phyloP scores from a whole-genome alignment of 1,140 invertebrate species.

The Rhopalosiphum padi region DNA sequence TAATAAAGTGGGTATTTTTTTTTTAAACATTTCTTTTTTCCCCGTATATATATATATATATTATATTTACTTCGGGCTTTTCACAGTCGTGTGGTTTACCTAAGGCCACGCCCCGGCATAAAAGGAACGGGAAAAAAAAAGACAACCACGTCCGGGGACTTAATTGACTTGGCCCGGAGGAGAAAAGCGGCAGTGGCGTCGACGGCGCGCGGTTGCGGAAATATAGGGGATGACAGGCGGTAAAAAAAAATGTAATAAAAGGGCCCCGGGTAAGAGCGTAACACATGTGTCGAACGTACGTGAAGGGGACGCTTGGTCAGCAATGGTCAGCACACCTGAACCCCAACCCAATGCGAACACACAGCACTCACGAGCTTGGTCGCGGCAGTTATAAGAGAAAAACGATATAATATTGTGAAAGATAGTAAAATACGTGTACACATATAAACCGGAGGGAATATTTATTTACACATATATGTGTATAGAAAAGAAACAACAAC shows the following conservation, averaged over 20 bases:
- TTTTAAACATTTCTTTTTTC: conserved; percentile 31
- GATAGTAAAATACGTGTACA: conserved; percentile 16
- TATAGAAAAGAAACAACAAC: background rate
- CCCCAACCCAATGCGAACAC: conserved; percentile 22
- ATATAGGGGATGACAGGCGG: conserved; percentile 39
- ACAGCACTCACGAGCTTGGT: background rate
- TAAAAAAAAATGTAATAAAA: conserved; percentile 54
- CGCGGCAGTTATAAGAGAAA: conserved; percentile 42
- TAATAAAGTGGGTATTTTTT: conserved; percentile 52
- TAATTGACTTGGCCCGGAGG: conserved; percentile 53
- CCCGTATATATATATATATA: background rate
- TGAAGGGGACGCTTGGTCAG: conserved; percentile 55
- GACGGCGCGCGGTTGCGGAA: background rate
- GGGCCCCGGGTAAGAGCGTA: conserved; percentile 30
- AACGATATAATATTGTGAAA: conserved; percentile 23
- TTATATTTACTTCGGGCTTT: conserved; percentile 43
- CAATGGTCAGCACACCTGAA: conserved; percentile 56
- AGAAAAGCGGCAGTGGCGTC: conserved; percentile 19
- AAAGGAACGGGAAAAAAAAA: conserved; percentile 42
- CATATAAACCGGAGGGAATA: background rate
- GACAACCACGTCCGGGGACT: conserved; percentile 39
- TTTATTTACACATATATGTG: background rate
- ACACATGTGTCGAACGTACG: conserved; percentile 57
- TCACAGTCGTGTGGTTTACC: conserved; percentile 55
- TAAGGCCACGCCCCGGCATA: conserved; percentile 48